A percentile compares a stretch with the other conserved stretches of the same genome.
These are phyloP conservation scores for Pseudopodoces humilis DNA, from an alignment of 2,113 vertebrate genomes.

Conservation along the genomic window DNA sequence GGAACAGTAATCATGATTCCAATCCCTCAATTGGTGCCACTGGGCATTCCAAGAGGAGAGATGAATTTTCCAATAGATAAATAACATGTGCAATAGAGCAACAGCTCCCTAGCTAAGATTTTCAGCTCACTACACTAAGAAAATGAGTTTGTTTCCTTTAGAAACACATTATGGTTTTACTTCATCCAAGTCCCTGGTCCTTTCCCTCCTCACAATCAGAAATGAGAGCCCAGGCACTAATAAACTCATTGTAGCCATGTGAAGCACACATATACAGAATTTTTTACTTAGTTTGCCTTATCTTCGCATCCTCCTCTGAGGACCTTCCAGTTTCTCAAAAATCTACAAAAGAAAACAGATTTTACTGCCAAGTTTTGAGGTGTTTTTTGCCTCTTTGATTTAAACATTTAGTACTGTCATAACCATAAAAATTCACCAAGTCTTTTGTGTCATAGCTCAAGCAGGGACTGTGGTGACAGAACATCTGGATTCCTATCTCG, in stretches of 20 bases:
- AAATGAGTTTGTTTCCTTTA: not conserved
- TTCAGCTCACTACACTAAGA: not conserved
- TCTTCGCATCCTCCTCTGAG: not conserved
- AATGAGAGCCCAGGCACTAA: not conserved
- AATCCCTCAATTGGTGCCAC: not conserved
- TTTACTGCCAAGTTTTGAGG: not conserved
- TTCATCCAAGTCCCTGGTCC: not conserved
- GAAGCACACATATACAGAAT: not conserved
- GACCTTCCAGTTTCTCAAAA: not conserved
- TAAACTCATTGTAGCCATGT: accelerated
- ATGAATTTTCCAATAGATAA: not conserved
- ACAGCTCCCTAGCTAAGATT: not conserved
- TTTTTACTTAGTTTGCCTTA: not conserved
- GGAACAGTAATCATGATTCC: not conserved
- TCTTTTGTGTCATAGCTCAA: not conserved
- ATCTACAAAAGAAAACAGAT: not conserved
- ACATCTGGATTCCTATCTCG: not conserved
- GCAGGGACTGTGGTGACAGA: not conserved
- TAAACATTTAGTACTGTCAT: not conserved
- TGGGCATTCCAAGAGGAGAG: not conserved
- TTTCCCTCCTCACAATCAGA: not conserved
- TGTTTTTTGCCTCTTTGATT: not conserved
- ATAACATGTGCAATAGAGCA: not conserved
- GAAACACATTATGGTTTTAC: not conserved
- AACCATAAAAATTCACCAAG: not conserved